These are phyloP conservation scores for Cyanocitta stelleri DNA, from an alignment of 2,113 vertebrate genomes.

Conservation along the genomic window DNA sequence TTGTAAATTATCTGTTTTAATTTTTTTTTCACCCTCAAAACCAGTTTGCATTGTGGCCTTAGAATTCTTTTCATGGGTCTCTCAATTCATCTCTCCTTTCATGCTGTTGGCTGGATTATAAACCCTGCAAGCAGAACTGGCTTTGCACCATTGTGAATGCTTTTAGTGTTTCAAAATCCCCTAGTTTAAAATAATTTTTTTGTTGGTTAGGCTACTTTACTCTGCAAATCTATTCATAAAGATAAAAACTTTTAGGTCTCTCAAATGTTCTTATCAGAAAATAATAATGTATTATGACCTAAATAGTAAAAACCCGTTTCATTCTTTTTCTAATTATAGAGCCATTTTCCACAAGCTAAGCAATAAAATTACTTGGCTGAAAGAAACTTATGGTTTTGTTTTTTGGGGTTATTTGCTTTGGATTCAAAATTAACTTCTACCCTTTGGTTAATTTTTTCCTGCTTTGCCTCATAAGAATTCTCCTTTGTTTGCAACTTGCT, in stretches of 20 bases:
- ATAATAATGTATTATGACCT: background rate
- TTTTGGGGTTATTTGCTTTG: background rate
- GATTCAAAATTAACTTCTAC: conserved; percentile 4
- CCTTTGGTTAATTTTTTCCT: background rate
- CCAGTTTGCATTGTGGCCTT: background rate
- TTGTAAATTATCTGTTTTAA: background rate
- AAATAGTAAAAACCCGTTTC: background rate
- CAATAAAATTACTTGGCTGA: conserved; percentile 24
- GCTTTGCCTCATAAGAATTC: background rate
- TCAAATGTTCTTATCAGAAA: background rate
- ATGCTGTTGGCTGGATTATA: background rate
- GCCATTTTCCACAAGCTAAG: conserved; percentile 4
- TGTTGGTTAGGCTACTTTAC: background rate
- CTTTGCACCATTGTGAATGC: background rate
- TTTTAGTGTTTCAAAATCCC: background rate
- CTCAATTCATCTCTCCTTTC: background rate
- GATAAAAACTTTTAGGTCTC: background rate
- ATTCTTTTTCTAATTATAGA: conserved; percentile 5
- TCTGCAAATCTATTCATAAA: background rate
- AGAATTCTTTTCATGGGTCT: background rate
- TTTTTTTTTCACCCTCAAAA: background rate
- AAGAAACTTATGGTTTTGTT: conserved; percentile 1
- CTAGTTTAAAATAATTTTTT: background rate
- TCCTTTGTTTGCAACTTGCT: conserved; percentile 25
- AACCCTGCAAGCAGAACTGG: background rate